Conservation (phyloP, 2,113 vertebrate species). For the Actenoides lindsayi region DNA sequence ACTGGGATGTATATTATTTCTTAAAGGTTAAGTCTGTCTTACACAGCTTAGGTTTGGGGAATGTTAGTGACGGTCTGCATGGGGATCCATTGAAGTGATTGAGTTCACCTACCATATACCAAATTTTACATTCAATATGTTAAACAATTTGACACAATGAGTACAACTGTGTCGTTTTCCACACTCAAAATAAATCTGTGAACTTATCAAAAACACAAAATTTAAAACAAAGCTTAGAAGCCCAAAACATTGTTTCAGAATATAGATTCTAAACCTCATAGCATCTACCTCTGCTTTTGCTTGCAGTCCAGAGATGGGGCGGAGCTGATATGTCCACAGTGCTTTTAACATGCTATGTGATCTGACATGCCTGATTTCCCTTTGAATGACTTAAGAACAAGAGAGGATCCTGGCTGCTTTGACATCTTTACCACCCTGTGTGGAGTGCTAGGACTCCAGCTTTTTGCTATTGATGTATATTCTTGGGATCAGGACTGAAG, state of each 20-base stretch:
- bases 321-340: neutral
- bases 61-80: neutral
- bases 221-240: neutral
- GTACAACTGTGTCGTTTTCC: neutral
- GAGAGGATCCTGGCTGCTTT: neutral
- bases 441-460: neutral
- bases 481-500: neutral
- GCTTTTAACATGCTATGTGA: accelerated
- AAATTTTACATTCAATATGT: neutral
- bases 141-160: neutral
- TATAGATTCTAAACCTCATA: neutral
- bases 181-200: neutral
- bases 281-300: accelerated
- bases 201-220: neutral
- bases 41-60: neutral
- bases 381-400: neutral
- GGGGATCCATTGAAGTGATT: neutral
- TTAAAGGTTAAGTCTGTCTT: neutral
- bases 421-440: neutral
- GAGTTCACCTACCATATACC: neutral
- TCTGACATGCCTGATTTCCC: neutral
- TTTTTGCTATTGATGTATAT: neutral
- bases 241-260: neutral
- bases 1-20: neutral
- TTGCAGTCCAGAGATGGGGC: neutral